Percentiles rank a stretch among this genome's conserved stretches.
Evolutionary conservation across 2,113 vertebrate genomes (phyloP).

Genomic region (Pycnonotus jocosus): DNA sequence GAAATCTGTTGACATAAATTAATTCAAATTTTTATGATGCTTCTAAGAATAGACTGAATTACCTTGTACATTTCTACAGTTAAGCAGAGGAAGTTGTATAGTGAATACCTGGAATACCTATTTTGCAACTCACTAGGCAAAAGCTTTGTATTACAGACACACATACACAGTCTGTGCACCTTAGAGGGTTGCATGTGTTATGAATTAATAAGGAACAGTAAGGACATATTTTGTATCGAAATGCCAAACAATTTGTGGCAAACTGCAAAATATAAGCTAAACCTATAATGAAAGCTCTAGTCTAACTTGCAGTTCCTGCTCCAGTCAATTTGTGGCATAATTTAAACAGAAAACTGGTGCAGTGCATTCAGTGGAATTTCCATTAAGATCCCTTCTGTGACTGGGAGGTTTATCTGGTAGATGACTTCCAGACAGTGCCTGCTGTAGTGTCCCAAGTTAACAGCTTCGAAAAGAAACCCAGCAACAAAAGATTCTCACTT

Average conservation of each 20-base stretch:
- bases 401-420: background rate
- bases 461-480: conserved; percentile 16
- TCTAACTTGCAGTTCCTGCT: background rate
- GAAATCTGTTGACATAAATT: conserved; percentile 15
- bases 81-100: background rate
- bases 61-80: background rate
- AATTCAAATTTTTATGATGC: background rate
- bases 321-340: background rate
- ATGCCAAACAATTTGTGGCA: background rate
- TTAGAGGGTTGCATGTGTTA: background rate
- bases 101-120: background rate
- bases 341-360: background rate
- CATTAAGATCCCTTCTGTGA: background rate
- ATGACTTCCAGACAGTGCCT: background rate
- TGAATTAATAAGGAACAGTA: background rate
- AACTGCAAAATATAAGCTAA: conserved; percentile 1
- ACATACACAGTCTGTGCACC: background rate
- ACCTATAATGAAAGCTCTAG: background rate
- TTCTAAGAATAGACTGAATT: conserved; percentile 15
- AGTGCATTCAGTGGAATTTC: background rate
- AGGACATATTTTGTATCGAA: background rate
- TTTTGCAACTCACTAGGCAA: background rate
- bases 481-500: conserved; percentile 4
- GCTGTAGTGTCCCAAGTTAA: background rate
- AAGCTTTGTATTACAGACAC: background rate